Conservation (phyloP, 2,797 vertebrate genomes). For the Zenarchopterus dispar region DNA sequence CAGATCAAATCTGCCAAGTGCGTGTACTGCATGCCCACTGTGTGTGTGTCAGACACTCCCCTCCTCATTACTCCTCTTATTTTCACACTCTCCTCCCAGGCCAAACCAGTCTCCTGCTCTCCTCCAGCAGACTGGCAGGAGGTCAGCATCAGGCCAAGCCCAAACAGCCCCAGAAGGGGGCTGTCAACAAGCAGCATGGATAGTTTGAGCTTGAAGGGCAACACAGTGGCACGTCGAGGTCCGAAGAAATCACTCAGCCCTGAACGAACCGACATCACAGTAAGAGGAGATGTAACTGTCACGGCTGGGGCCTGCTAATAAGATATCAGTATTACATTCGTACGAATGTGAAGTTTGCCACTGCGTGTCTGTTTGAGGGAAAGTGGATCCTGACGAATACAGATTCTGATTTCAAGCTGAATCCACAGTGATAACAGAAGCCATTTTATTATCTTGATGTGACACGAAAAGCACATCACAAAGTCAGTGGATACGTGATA, state of each 20-base stretch:
- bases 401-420: background rate
- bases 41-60: constrained; percentile 29
- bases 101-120: constrained; percentile 37
- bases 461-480: too few species aligned
- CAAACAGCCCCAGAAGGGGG: constrained; percentile 65
- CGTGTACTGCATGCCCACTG: constrained; percentile 3
- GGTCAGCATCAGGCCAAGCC: constrained; percentile 74
- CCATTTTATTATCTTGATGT: background rate
- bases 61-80: constrained; percentile 50
- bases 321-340: constrained; percentile 40
- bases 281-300: constrained; percentile 60
- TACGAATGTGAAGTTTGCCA: constrained; percentile 19
- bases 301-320: constrained; percentile 51
- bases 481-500: too few species aligned
- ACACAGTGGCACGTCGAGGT: constrained; percentile 66
- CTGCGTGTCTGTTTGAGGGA: constrained; percentile 2
- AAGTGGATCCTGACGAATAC: background rate
- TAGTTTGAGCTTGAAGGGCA: constrained; percentile 70
- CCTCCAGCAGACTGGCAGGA: constrained; percentile 68
- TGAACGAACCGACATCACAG: constrained; percentile 57
- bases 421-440: background rate
- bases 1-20: constrained; percentile 30
- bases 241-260: constrained; percentile 72
- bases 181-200: constrained; percentile 75
- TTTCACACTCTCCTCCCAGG: constrained; percentile 48